A percentile compares a stretch with the other conserved stretches of the same genome.
Evolutionary conservation across 1,140 invertebrate species (phyloP).

Genomic region (Notospermus geniculatus): DNA sequence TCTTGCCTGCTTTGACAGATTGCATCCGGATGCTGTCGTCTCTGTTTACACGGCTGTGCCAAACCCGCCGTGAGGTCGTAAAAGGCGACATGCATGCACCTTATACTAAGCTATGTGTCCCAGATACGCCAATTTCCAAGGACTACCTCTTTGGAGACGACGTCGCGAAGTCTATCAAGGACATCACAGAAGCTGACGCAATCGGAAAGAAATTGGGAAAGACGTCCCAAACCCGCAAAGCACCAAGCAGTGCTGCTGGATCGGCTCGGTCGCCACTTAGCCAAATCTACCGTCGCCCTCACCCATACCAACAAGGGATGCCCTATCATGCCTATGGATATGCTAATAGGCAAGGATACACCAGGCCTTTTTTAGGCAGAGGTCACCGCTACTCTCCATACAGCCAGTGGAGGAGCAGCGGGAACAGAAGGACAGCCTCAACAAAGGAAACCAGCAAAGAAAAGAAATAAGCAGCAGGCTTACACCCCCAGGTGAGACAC

Average conservation of each 20-base stretch:
- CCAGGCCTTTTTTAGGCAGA: no score
- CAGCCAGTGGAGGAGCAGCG: no score
- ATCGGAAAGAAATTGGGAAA: neutral
- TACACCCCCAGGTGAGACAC: no score
- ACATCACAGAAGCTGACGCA: neutral
- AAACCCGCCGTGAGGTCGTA: neutral
- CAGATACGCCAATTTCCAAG: neutral
- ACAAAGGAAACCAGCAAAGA: no score
- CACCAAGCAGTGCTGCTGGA: neutral
- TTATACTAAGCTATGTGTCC: neutral
- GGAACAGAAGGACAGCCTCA: no score
- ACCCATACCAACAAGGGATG: neutral
- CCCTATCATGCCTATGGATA: no score
- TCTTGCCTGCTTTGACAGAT: no score
- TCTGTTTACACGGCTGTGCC: neutral
- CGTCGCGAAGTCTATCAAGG: neutral
- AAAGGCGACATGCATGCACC: neutral
- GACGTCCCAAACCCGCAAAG: no score
- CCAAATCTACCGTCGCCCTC: neutral
- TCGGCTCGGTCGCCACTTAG: neutral
- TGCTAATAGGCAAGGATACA: no score
- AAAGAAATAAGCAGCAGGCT: no score
- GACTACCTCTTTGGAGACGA: slow-evolving; percentile 2
- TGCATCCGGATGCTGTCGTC: neutral
- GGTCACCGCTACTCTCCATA: no score